Evolutionary conservation across 2,113 vertebrate species (phyloP), one percentile per base, ranked within the genome.

Genomic region (Agelaius phoeniceus): DNA sequence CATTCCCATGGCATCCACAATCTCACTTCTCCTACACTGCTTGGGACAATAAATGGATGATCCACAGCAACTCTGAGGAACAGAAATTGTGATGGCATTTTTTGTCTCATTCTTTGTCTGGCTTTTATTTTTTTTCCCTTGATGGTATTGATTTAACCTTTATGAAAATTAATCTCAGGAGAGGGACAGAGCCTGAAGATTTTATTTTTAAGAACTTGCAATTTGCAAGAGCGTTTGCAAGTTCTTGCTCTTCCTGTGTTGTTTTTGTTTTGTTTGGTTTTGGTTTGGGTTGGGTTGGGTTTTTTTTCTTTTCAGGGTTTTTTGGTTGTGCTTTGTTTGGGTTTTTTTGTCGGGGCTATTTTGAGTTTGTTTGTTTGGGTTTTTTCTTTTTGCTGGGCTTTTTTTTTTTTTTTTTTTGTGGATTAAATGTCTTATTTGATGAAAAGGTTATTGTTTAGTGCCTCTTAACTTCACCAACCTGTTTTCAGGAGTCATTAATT

Each of bases 131-230:
- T 81, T 81, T 73, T 81, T n/a, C 23, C 68, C 59, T 68, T 71
- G 43, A 75, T 68, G 48, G 19, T 92, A 93, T 81, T 90, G 86
- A 94, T 89, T 81, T 71, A 89, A 89, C 65, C 71, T 95, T 84
- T 94, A 84, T 66, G 58, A 91, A 96, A 89, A 96, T 94, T 93
- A 92, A 75, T 91, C 86, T 95, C 86, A 41, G 74, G 77, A 89
- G 84, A 90, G 15, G 18, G 87, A 69, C 23, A 84, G n/a, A 84
- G 39, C 14, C 66, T 81, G 79, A 89, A 91, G 57, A 91, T 89
- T 89, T 83, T 84, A 80, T 74, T 86, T 92, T 95, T 79, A 93
- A 82, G 54, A 18, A 18, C 52, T 66, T 78, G 49, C 21, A 54
- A 24, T 88, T 96, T 96, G n/a, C 66, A 86, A 81, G 66, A 92